These are phyloP conservation scores for Orbicella faveolata DNA, from an alignment of 64 coral and sea anemone genomes.

Conservation along the genomic window DNA sequence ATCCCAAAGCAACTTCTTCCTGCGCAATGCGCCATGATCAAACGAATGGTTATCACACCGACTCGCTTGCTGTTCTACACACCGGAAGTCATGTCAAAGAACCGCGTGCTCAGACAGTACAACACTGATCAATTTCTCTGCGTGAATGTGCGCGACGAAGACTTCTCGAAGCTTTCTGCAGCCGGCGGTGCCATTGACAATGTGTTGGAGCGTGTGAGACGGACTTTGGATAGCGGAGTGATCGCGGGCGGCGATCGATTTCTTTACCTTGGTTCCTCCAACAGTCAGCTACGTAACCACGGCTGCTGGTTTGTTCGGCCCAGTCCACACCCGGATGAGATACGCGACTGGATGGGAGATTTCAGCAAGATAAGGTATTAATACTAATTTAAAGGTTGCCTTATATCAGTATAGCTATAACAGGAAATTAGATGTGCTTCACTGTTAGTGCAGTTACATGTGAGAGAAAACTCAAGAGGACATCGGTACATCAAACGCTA, in stretches of 20 bases:
- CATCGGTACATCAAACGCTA: no score
- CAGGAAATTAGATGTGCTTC: background rate
- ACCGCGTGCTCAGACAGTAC: conserved; percentile 86
- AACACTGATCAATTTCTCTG: conserved; percentile 77
- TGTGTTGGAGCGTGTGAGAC: conserved; percentile 47
- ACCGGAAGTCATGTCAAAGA: conserved; percentile 92
- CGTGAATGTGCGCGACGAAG: conserved; percentile 94
- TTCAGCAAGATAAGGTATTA: conserved; percentile 83
- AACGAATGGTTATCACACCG: conserved; percentile 89
- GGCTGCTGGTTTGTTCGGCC: conserved; percentile 90
- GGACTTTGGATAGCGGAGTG: conserved; percentile 61
- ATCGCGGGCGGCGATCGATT: conserved; percentile 56
- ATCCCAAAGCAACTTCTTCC: conserved; percentile 61
- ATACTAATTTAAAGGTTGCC: background rate
- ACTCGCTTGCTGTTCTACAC: conserved; percentile 76
- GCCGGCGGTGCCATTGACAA: conserved; percentile 49
- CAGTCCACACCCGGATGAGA: conserved; percentile 40
- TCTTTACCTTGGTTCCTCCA: conserved; percentile 88
- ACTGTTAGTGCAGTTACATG: background rate
- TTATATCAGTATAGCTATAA: no score
- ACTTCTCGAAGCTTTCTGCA: conserved; percentile 84
- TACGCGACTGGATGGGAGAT: conserved; percentile 95
- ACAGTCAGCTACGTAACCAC: conserved; percentile 93
- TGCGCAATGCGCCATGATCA: conserved; percentile 79
- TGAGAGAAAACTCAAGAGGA: no score